A percentile compares a stretch with the other conserved stretches of the same genome.
These are phyloP conservation scores for Cephus cinctus DNA, from an alignment of 1,140 invertebrate species.

Conservation along the genomic window DNA sequence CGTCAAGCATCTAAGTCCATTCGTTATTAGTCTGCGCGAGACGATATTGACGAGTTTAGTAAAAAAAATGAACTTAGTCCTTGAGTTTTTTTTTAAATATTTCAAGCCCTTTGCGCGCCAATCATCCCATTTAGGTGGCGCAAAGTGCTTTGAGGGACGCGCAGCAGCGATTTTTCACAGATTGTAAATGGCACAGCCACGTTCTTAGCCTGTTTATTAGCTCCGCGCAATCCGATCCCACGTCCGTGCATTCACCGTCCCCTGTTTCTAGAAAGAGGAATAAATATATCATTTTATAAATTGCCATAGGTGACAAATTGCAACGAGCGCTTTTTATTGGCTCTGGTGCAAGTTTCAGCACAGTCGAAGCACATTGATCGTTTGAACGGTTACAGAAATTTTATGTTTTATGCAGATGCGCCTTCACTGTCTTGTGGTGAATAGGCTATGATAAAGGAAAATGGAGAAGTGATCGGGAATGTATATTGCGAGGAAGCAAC, in stretches of 20 bases:
- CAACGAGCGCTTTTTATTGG: not conserved
- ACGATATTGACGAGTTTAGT: not conserved
- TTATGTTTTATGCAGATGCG: not conserved
- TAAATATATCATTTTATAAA: not conserved
- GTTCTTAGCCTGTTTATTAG: conserved; percentile 55
- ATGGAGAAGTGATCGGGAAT: too few relatives aligned
- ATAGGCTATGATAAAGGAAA: conserved; percentile 5
- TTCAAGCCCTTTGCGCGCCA: not conserved
- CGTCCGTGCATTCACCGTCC: conserved; percentile 52
- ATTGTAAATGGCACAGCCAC: conserved; percentile 57
- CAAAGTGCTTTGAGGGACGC: conserved; percentile 52
- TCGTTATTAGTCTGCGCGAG: not conserved
- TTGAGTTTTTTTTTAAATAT: not conserved
- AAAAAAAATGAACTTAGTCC: not conserved
- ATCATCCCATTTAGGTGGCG: conserved; percentile 21
- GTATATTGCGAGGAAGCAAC: too few relatives aligned
- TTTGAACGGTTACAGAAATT: not conserved
- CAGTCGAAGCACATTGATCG: not conserved
- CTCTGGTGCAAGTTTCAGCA: not conserved
- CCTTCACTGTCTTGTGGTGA: conserved; percentile 18
- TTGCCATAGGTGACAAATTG: not conserved
- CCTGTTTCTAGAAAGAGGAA: conserved; percentile 37
- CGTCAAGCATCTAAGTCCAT: not conserved
- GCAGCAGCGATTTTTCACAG: conserved; percentile 53
- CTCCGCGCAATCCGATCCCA: conserved; percentile 53